These are phyloP conservation scores for Menidia menidia DNA, from an alignment of 2,797 vertebrate genomes.

Conservation along the genomic window DNA sequence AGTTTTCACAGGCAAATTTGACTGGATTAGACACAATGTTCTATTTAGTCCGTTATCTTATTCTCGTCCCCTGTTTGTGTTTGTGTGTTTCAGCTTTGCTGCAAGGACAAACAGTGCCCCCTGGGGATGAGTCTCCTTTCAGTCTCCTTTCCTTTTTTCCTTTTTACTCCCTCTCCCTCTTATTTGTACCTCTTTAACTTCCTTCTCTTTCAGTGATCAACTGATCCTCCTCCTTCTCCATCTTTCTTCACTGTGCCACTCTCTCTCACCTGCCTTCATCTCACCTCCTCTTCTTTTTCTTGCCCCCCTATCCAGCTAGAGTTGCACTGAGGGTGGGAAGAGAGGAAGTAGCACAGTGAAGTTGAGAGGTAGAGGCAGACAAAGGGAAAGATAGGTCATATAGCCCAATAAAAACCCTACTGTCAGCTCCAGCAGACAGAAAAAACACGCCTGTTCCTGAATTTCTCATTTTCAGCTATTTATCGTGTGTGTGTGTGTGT, in stretches of 20 bases:
- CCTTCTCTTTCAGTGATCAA: constrained; percentile 3
- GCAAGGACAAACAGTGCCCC: constrained; percentile 82
- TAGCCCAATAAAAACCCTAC: constrained; percentile 10
- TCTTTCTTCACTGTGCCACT: constrained; percentile 1
- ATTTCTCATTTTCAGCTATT: neutral
- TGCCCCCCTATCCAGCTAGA: constrained; percentile 3
- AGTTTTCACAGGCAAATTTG: constrained; percentile 14
- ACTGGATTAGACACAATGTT: neutral
- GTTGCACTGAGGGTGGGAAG: constrained; percentile 2
- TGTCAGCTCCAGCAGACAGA: too few relatives aligned
- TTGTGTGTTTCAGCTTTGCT: constrained; percentile 19
- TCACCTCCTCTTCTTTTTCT: too few relatives aligned
- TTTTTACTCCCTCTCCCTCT: neutral
- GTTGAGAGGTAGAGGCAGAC: neutral
- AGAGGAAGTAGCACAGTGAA: constrained; percentile 5
- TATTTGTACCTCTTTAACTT: constrained; percentile 1
- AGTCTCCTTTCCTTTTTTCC: constrained; percentile 35
- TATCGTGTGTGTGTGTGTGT: neutral
- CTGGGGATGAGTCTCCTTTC: constrained; percentile 74
- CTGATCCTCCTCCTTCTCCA: neutral
- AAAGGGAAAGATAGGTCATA: neutral
- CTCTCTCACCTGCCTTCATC: neutral
- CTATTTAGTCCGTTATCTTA: constrained; percentile 8
- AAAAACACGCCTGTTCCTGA: neutral
- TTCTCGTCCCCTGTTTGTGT: neutral